phyloP scores from a whole-genome alignment of 1,140 invertebrate species.

The Euwallacea fornicatus region DNA sequence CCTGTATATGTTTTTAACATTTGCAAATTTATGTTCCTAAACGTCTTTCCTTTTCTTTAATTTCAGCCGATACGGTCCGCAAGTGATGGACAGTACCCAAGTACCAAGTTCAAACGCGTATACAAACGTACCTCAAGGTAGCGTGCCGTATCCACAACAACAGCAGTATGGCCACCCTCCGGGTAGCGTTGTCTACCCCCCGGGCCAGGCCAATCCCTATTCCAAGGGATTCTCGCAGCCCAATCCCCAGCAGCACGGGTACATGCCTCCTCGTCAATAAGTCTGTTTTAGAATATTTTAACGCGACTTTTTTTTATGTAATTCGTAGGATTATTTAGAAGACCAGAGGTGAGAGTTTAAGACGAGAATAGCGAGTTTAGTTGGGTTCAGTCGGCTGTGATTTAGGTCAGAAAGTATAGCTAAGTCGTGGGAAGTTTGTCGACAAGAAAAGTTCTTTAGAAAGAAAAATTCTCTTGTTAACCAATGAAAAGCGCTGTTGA shows the following conservation, averaged over 20 bases:
- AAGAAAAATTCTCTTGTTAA: too few species aligned
- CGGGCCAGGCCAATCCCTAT: constrained; percentile 49
- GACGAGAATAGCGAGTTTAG: too few species aligned
- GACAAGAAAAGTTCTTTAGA: too few species aligned
- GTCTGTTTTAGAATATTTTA: constrained; percentile 15
- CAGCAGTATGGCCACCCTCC: constrained; percentile 45
- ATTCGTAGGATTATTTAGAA: too few species aligned
- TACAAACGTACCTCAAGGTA: constrained; percentile 45
- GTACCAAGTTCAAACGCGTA: constrained; percentile 46
- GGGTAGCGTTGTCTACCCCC: constrained; percentile 41
- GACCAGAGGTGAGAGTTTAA: too few species aligned
- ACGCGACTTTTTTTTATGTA: too few species aligned
- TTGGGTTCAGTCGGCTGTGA: too few species aligned
- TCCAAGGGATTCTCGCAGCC: constrained; percentile 50
- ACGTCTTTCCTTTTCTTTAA: not conserved
- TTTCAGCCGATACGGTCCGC: constrained; percentile 43
- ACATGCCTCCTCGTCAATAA: constrained; percentile 49
- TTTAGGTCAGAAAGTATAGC: too few species aligned
- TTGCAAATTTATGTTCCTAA: not conserved
- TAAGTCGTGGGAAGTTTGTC: too few species aligned
- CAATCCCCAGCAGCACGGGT: constrained; percentile 47
- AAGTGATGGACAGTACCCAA: constrained; percentile 48
- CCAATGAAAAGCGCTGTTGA: too few species aligned
- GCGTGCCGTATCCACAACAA: constrained; percentile 44
- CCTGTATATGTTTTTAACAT: not conserved